A percentile compares a stretch with the other conserved stretches of the same genome.
Evolutionary conservation across 1,140 invertebrate genomes (phyloP).

Genomic region (Rhopalosiphum maidis): DNA sequence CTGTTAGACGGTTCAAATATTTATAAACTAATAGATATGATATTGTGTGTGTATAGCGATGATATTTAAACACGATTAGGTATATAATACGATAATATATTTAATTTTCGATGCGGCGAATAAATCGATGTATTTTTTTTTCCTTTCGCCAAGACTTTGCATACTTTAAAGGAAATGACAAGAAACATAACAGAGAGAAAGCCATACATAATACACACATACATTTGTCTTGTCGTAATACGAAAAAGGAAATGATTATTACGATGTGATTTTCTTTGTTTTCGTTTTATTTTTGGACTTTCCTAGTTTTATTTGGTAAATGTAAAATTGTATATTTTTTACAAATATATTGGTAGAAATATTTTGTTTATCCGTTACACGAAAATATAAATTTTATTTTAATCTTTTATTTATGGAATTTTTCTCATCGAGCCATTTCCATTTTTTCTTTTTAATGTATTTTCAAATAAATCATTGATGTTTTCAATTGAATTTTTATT

Average conservation of each 20-base stretch:
- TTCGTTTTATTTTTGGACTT: not conserved
- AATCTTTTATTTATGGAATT: not conserved
- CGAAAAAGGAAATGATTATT: not conserved
- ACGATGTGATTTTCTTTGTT: not conserved
- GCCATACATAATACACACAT: too few relatives aligned
- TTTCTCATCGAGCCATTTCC: too few relatives aligned
- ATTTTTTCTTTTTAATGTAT: not conserved
- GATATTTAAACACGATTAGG: not conserved
- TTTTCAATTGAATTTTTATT: not conserved
- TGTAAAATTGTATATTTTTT: not conserved
- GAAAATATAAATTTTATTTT: too few relatives aligned
- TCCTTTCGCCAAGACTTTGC: not conserved
- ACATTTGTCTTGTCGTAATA: too few relatives aligned
- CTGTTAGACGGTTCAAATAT: not conserved
- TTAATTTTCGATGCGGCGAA: not conserved
- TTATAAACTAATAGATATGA: not conserved
- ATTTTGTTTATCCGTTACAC: not conserved
- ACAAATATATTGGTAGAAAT: not conserved
- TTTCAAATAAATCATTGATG: not conserved
- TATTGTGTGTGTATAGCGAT: not conserved
- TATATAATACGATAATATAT: not conserved
- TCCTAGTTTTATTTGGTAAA: not conserved
- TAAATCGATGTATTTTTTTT: not conserved
- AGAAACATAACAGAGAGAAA: too few relatives aligned
- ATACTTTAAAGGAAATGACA: not conserved